Base-by-base conservation (phyloP, 2,113 vertebrate genomes). In the Podocnemis expansa region DNA sequence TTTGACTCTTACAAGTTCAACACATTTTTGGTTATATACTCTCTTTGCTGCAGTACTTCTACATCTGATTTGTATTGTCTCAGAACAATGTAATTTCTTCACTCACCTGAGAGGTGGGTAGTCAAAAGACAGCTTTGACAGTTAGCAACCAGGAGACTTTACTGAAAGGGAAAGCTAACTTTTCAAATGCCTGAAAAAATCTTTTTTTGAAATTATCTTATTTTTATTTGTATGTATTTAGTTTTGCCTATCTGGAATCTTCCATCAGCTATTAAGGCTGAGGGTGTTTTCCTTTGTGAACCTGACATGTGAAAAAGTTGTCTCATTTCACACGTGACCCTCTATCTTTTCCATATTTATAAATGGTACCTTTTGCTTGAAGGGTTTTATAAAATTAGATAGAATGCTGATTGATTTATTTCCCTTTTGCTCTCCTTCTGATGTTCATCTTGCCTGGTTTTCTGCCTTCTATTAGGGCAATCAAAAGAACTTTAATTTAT, bases 311-410 rank as follows among this genome's bases (percentile, higher is more conserved):
- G 38, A 88, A 87, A 43, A 87, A 82, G 31, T 75, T 79, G 24
- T 93, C 41, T 85, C 78, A 34, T 84, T 67, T 54, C 10, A 56
- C 49, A 19, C 83, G 22, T 6, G 43, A 10, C 79, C 58, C 58
- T 27, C n/a, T 88, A 38, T 25, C 29, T 70, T 91, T 10, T 89
- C 31, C 93, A 38, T 76, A 45, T 21, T 93, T 85, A n/a, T n/a
- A 75, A 38, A 16, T 58, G 19, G 85, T 34, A 54, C 24, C 27
- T 90, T 29, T 85, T 96, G 41, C 82, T 80, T 80, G 47, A 73
- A 86, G 70, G 56, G 13, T 49, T 91, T 63, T 17, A 5, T 93
- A 89, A 87, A 93, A 91, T 87, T 52, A 90, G 11, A 25, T 92
- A 79, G 75, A 85, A 49, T 41, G 10, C 52, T 60, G 51, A 45